phyloP scores from a whole-genome alignment of 23 tunicate genomes.

The Pegea sp. region DNA sequence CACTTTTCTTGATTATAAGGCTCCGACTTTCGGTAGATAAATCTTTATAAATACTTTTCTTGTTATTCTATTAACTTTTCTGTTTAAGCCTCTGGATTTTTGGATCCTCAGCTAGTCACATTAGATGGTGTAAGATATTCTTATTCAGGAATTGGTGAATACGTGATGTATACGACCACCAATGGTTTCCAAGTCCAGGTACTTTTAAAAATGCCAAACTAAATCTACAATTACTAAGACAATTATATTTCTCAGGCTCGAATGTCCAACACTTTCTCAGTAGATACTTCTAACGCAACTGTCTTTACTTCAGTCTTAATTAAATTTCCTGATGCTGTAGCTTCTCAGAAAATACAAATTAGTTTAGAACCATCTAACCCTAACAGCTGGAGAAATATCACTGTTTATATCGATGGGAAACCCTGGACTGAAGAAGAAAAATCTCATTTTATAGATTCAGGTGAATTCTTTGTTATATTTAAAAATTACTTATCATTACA shows the following conservation, averaged over 20 bases:
- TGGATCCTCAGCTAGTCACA: constrained; percentile 28
- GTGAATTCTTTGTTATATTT: too few species aligned
- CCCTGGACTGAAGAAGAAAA: too few species aligned
- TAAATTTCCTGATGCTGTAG: not conserved
- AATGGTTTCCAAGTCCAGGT: constrained; percentile 7
- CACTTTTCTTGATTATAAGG: not conserved
- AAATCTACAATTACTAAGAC: too few species aligned
- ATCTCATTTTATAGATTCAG: too few species aligned
- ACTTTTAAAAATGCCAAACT: too few species aligned
- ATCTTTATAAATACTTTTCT: too few species aligned
- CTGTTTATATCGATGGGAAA: too few species aligned
- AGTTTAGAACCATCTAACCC: not conserved
- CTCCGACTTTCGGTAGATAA: not conserved
- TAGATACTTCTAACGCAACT: not conserved
- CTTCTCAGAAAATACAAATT: not conserved
- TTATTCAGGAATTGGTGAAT: constrained; percentile 62
- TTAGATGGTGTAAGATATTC: constrained; percentile 20
- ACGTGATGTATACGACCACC: constrained; percentile 8
- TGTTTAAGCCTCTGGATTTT: constrained; percentile 3
- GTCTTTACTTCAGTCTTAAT: not conserved
- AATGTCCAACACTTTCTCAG: not conserved
- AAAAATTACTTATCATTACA: too few species aligned
- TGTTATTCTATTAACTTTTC: too few species aligned
- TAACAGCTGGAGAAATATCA: not conserved
- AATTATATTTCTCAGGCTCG: too few species aligned